Evolutionary conservation across 1,140 invertebrate species (phyloP).

Genomic region (Orussus abietinus): DNA sequence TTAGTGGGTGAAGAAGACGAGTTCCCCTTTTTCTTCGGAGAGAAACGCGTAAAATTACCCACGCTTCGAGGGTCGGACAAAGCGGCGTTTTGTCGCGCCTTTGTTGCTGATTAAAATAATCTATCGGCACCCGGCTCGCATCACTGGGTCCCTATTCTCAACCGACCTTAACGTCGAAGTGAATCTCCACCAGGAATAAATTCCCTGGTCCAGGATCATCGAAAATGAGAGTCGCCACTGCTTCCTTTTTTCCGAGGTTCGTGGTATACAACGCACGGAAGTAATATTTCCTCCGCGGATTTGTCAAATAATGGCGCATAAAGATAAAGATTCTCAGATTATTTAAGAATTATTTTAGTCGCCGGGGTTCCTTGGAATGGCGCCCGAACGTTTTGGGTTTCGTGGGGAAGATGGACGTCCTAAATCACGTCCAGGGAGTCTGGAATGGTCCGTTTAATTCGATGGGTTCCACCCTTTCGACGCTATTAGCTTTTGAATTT

Average conservation of each 20-base stretch:
- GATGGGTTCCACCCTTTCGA: constrained; percentile 29
- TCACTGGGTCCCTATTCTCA: too few relatives aligned
- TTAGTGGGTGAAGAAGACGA: constrained; percentile 4
- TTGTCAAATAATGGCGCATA: too few relatives aligned
- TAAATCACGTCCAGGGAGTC: neutral
- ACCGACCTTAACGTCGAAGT: too few relatives aligned
- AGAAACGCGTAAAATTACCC: constrained; percentile 33
- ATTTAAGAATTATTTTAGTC: too few relatives aligned
- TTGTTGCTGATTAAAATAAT: constrained; percentile 37
- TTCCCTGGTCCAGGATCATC: constrained; percentile 35
- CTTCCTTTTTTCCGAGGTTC: too few relatives aligned
- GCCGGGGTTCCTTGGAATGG: too few relatives aligned
- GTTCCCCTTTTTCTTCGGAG: constrained; percentile 20
- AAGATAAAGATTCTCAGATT: too few relatives aligned
- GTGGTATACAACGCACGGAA: too few relatives aligned
- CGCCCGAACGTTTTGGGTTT: too few relatives aligned
- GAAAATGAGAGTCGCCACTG: constrained; percentile 40
- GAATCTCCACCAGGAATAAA: constrained; percentile 19
- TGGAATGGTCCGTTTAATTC: constrained; percentile 42
- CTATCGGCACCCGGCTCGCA: constrained; percentile 27
- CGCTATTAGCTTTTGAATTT: constrained; percentile 46
- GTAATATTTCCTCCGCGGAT: too few relatives aligned
- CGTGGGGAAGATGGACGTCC: neutral
- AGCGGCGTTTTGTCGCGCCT: constrained; percentile 37
- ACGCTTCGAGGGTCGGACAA: constrained; percentile 24